Percentiles rank a stretch among this genome's conserved stretches.
Conservation (phyloP, 2,888 invertebrate genomes). For the Steinernema carpocapsae region DNA sequence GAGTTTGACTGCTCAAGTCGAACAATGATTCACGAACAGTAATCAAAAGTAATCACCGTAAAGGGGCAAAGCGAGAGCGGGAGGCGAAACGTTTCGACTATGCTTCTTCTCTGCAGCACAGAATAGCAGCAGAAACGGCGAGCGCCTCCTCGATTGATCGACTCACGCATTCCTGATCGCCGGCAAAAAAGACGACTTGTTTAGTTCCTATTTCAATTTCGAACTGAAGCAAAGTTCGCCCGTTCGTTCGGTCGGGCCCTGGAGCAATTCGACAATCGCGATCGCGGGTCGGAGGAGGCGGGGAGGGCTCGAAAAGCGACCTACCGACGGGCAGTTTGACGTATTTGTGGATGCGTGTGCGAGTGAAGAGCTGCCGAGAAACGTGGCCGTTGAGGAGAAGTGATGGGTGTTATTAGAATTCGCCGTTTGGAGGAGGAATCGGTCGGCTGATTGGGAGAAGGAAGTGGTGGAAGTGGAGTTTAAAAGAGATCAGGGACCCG, state of each 20-base stretch:
- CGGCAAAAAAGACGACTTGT: neutral
- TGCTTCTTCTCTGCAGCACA: conserved; percentile 10
- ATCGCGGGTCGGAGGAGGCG: too few relatives aligned
- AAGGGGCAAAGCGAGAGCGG: neutral
- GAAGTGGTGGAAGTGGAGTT: neutral
- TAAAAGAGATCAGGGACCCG: conserved; percentile 22
- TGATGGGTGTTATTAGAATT: neutral
- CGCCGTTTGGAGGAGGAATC: neutral
- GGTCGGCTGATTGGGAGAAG: neutral
- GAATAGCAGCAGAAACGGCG: neutral
- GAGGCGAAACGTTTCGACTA: conserved; percentile 7
- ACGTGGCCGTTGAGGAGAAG: neutral
- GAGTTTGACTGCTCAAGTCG: neutral
- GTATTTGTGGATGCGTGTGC: neutral
- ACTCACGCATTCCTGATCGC: neutral
- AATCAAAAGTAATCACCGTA: neutral
- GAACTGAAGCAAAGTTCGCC: too few relatives aligned
- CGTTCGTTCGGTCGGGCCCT: too few relatives aligned
- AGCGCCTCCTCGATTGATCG: neutral
- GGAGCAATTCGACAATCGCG: too few relatives aligned
- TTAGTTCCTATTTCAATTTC: too few relatives aligned
- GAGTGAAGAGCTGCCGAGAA: neutral
- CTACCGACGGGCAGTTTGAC: conserved; percentile 6
- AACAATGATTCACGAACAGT: neutral
- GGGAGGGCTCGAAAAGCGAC: neutral